These are phyloP conservation scores for Pomatorhinus ruficollis DNA, from an alignment of 2,113 vertebrate species.

Conservation along the genomic window DNA sequence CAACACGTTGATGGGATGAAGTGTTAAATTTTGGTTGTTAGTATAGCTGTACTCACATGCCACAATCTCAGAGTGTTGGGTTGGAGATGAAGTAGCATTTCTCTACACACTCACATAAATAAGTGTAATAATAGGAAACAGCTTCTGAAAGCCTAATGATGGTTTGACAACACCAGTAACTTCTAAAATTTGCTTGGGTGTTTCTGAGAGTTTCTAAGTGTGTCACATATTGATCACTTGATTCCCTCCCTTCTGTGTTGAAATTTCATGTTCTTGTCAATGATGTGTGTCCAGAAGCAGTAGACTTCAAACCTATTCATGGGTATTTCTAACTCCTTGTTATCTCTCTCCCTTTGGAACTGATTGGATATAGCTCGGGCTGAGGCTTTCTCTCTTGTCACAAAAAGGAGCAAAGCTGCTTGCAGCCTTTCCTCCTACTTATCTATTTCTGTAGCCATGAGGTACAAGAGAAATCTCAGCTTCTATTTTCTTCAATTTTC, in stretches of 20 bases:
- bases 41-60: not conserved
- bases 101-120: not conserved
- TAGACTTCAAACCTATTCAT: constrained; percentile 28
- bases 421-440: constrained; percentile 56
- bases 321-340: constrained; percentile 50
- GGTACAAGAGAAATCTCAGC: constrained; percentile 52
- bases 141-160: not conserved
- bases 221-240: not conserved
- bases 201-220: not conserved
- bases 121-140: not conserved
- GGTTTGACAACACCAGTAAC: not conserved
- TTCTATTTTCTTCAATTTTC: constrained; percentile 72
- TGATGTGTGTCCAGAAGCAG: constrained; percentile 38
- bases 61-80: not conserved
- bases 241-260: not conserved
- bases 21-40: not conserved
- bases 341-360: constrained; percentile 56
- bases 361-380: constrained; percentile 7
- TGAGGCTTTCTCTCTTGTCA: constrained; percentile 8
- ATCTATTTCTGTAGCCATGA: constrained; percentile 62
- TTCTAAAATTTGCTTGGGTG: not conserved
- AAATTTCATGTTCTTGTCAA: not conserved
- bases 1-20: not conserved
- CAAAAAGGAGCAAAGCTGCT: constrained; percentile 54
- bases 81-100: not conserved